Evolutionary conservation across 2,888 invertebrate genomes (phyloP).

Genomic region (Rhingia campestris): DNA sequence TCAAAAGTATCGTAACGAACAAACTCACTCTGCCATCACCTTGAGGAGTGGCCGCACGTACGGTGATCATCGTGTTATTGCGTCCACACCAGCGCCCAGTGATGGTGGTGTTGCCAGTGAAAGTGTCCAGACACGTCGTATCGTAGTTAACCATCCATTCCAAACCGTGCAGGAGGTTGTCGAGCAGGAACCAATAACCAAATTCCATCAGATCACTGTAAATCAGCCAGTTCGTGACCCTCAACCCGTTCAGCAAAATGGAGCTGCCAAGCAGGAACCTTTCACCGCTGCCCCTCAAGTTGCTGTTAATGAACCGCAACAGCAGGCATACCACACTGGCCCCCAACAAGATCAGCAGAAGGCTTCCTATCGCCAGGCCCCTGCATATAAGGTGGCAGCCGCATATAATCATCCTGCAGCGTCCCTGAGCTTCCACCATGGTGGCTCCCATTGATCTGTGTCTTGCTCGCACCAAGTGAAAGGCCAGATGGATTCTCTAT

Average conservation of each 20-base stretch:
- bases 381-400: conserved; percentile 53
- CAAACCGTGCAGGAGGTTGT: conserved; percentile 86
- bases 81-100: conserved; percentile 84
- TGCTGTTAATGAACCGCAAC: neutral
- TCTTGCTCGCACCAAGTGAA: conserved; percentile 49
- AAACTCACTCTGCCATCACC: conserved; percentile 55
- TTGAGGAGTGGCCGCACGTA: conserved; percentile 70
- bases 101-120: conserved; percentile 84
- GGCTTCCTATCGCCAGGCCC: conserved; percentile 37
- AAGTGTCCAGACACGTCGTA: conserved; percentile 85
- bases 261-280: conserved; percentile 4
- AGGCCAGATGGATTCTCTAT: conserved; percentile 64
- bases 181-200: conserved; percentile 85
- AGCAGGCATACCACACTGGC: conserved; percentile 22
- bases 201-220: conserved; percentile 84
- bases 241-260: conserved; percentile 84
- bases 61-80: conserved; percentile 82
- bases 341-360: conserved; percentile 63
- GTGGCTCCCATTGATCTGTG: conserved; percentile 58
- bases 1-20: conserved; percentile 66
- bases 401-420: conserved; percentile 49
- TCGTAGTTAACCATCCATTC: conserved; percentile 86
- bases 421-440: conserved; percentile 55
- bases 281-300: neutral
- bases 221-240: conserved; percentile 83